These are phyloP conservation scores for Cephus nigrinus DNA, from an alignment of 2,888 invertebrate species.

Conservation along the genomic window DNA sequence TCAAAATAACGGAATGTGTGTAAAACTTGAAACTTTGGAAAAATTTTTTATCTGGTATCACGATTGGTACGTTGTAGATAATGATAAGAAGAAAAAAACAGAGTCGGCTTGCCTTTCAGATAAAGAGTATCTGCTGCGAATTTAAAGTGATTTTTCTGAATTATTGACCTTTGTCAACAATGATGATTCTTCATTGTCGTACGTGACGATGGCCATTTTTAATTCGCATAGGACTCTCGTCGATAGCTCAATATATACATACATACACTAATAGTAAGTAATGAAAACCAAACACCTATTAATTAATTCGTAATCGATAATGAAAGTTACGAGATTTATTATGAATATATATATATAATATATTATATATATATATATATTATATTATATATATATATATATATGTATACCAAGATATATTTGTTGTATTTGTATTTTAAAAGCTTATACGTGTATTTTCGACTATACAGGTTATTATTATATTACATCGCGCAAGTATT, in stretches of 20 bases:
- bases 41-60: background rate
- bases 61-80: background rate
- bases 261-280: slow-evolving; percentile 8
- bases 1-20: background rate
- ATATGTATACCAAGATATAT: slow-evolving; percentile 30
- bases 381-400: slow-evolving; percentile 20
- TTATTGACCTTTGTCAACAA: background rate
- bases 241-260: slow-evolving; percentile 23
- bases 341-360: slow-evolving; percentile 22
- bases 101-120: slow-evolving; percentile 21
- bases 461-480: slow-evolving; percentile 27
- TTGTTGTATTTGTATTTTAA: slow-evolving; percentile 41
- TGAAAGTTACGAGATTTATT: slow-evolving; percentile 28
- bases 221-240: slow-evolving; percentile 12
- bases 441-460: slow-evolving; percentile 46
- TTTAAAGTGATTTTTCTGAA: background rate
- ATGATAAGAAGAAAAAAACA: background rate
- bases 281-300: slow-evolving; percentile 1
- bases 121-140: slow-evolving; percentile 13
- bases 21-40: background rate
- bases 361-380: slow-evolving; percentile 9
- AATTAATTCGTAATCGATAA: slow-evolving; percentile 18
- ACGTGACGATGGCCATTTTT: background rate
- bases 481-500: slow-evolving; percentile 27
- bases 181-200: background rate